Percentiles rank a stretch among this genome's conserved stretches.
Evolutionary conservation across 2,113 vertebrate genomes (phyloP).

Genomic region (Anser cygnoides): DNA sequence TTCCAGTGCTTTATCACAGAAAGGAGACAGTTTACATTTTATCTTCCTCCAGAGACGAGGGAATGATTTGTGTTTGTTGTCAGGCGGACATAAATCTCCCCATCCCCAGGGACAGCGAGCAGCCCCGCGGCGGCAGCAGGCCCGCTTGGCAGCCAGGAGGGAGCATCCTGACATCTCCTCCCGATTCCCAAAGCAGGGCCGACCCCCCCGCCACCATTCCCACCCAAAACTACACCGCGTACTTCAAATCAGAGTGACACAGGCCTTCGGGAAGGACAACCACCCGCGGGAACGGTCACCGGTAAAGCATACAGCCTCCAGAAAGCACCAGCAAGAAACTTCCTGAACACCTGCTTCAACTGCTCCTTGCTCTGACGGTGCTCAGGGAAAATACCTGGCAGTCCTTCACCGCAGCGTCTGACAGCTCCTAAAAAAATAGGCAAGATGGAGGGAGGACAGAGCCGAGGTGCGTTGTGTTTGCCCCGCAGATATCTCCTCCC

Average conservation of each 20-base stretch:
- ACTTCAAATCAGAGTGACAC: not conserved
- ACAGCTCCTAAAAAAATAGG: not conserved
- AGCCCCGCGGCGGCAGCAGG: not conserved
- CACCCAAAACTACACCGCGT: not conserved
- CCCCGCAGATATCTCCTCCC: not conserved
- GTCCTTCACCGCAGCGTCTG: not conserved
- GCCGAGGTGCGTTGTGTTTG: not conserved
- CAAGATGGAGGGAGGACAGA: not conserved
- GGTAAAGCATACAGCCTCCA: not conserved
- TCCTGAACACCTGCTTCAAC: not conserved
- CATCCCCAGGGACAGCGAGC: rapidly evolving
- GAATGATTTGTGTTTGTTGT: conserved; percentile 32
- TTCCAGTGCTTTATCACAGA: conserved; percentile 43
- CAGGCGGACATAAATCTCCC: not conserved
- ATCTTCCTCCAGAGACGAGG: conserved; percentile 37
- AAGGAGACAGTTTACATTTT: conserved; percentile 21
- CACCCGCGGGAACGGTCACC: not conserved
- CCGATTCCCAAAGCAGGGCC: not conserved
- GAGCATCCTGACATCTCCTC: not conserved
- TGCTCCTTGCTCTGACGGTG: not conserved
- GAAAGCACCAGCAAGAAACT: not conserved
- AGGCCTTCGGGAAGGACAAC: not conserved
- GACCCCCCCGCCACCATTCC: too few relatives aligned
- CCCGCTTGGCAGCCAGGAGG: not conserved
- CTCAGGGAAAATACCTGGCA: not conserved